Base-by-base conservation (phyloP, 2,888 invertebrate genomes). In the Pheosia gnoma region DNA sequence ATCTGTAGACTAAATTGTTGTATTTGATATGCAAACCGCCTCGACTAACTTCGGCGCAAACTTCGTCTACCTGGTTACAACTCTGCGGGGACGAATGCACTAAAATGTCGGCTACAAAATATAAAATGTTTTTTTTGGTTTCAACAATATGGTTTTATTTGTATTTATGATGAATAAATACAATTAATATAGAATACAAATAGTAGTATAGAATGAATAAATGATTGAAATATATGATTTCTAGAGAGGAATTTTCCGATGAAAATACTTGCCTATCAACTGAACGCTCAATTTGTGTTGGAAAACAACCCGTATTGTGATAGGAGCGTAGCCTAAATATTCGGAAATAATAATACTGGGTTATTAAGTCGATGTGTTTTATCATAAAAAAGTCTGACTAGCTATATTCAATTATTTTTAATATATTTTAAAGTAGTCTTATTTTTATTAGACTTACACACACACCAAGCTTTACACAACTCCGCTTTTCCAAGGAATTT, bases 241-340 rank as follows among this genome's bases (percentile, higher is more conserved):
- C 47, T n/a, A 47, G 47, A 47, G n/a, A 47, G 47, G n/a, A 47
- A n/a, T 47, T 11, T 47, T 47, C 47, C 47, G n/a, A 47, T 9
- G n/a, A 47, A 8, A 47, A 25, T 25, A 25, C 25, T 25, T 25
- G 25, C 45, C 45, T 11, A 11, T 41, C 0, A n/a, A 47, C 0
- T 11, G 47, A n/a, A 71, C 67, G 64, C 63, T 70, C 71, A 74
- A 76, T 78, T 79, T 70, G 66, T 69, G 75, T 74, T 68, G 70
- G 74, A 70, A 81, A 77, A 79, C 75, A 79, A 78, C 77, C 77
- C 68, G 5, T 45, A 67, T 66, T 71, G 62, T 69, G 67, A 67
- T 67, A 61, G 71, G 72, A 69, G 72, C 68, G 77, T 9, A 51
- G 51, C 71, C 78, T 69, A 80, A 81, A 78, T 80, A 82, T 82